Evolutionary conservation across 1,140 invertebrate species (phyloP).

Genomic region (Mylabris phalerata): DNA sequence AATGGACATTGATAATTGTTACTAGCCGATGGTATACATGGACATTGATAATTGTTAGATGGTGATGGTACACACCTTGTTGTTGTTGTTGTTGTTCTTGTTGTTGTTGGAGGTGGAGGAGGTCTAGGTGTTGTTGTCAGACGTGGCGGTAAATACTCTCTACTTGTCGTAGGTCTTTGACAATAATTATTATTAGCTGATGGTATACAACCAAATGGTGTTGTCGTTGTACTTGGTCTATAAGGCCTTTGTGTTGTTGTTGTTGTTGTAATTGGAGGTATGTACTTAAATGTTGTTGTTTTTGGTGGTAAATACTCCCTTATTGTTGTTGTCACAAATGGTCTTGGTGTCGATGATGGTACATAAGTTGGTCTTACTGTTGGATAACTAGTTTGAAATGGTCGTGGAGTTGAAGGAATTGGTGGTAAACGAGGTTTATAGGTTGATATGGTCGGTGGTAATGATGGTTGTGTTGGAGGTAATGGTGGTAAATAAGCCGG

Average conservation of each 20-base stretch:
- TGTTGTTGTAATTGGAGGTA: neutral
- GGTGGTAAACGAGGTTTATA: neutral
- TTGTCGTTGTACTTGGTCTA: constrained; percentile 3
- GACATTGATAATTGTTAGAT: neutral
- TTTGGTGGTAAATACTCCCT: constrained; percentile 7
- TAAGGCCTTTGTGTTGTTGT: constrained; percentile 7
- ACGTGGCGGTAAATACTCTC: neutral
- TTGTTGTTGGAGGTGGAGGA: neutral
- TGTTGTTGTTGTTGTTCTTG: constrained; percentile 3
- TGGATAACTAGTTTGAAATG: neutral
- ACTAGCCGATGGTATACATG: neutral
- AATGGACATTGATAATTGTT: constrained; percentile 2
- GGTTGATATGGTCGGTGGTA: constrained; percentile 1
- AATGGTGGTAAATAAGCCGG: constrained; percentile 36
- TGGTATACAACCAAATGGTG: neutral
- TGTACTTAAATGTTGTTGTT: constrained; percentile 6
- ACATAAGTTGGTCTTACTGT: neutral
- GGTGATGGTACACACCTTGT: constrained; percentile 2
- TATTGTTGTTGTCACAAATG: constrained; percentile 3
- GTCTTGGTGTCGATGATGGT: neutral
- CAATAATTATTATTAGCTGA: too few relatives aligned
- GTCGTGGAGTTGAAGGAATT: neutral
- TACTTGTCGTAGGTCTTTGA: neutral
- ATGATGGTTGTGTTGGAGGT: neutral
- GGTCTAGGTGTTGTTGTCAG: constrained; percentile 1